Evolutionary conservation across 2,113 vertebrate genomes (phyloP), one percentile per base, ranked within the genome.

Genomic region (Seriola rivoliana): DNA sequence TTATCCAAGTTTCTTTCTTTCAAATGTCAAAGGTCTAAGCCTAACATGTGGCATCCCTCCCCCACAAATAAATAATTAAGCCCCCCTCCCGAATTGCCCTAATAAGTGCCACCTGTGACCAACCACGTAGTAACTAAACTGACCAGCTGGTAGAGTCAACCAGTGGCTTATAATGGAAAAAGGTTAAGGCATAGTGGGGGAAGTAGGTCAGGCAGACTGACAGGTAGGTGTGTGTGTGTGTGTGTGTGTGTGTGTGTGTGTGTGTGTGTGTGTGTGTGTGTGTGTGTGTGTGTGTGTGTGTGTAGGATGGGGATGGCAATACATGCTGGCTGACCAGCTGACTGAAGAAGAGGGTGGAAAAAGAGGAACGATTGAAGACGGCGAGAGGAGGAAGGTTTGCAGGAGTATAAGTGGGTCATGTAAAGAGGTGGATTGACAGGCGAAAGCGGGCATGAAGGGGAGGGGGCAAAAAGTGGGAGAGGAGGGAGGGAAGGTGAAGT

Each of bases 391-490:
- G 60, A 69, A 12, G 60, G 32, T 34, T 57, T 46, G 38, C 52
- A 57, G 75, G 69, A 46, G 40, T 75, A 34, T 75, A 92, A 85
- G 73, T 88, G 87, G 91, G 87, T 88, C 91, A 89, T 52, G 75
- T 75, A 84, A 66, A 16, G 23, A 75, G 65, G 71, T 23, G 21
- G 75, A 76, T 34, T 82, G 87, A 86, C 87, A 78, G 89, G 76
- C 80, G 74, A 74, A 4, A 64, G 71, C 4, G 59, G 62, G 44
- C 36, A 25, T 16, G 16, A 44, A 21, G 21, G 14, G 13, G 50
- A 9, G 32, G 14, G 25, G 48, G 38, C n/a, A 58, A 60, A 64
- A 72, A 74, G 74, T 68, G 64, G 36, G 60, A 34, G 68, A 23
- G 34, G 2, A 52, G 6, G 57, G 74, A 54, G 50, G 13, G 64